Conservation (phyloP, 1,140 invertebrate species). For the Achatina immaculata region DNA sequence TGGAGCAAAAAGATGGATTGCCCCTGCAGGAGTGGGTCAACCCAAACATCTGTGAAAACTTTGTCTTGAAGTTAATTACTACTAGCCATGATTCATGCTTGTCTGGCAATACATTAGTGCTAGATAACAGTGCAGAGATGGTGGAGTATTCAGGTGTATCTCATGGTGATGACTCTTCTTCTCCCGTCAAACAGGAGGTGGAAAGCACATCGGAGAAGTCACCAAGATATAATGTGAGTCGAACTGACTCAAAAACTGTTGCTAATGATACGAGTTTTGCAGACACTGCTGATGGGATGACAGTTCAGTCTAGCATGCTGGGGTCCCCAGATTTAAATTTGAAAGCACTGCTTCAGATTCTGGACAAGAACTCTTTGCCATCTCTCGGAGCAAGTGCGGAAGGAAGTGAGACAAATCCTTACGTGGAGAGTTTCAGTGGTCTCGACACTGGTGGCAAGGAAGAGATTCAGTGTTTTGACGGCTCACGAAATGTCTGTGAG, state of each 20-base stretch:
- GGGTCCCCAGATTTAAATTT: constrained; percentile 28
- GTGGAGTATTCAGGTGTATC: not conserved
- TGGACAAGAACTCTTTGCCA: constrained; percentile 23
- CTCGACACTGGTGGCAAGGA: not conserved
- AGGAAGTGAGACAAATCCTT: not conserved
- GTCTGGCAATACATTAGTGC: not conserved
- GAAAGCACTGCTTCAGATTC: constrained; percentile 29
- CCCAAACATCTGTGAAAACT: constrained; percentile 9
- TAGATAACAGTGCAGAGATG: not conserved
- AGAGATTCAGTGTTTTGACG: not conserved
- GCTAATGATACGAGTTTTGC: not conserved
- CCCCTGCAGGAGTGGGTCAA: constrained; percentile 17
- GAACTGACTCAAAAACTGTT: not conserved
- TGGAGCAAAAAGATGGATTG: constrained; percentile 7
- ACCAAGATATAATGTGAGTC: not conserved
- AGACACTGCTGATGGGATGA: not conserved
- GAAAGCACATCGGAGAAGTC: not conserved
- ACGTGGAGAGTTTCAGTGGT: not conserved
- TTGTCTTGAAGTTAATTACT: constrained; percentile 14
- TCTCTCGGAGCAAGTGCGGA: constrained; percentile 10
- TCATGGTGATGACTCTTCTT: not conserved
- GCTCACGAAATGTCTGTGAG: not conserved
- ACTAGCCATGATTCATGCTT: not conserved
- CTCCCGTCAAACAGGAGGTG: not conserved
- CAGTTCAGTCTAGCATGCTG: not conserved